A percentile compares a stretch with the other conserved stretches of the same genome.
These are phyloP conservation scores for Terebella lapidaria DNA, from an alignment of 2,888 invertebrate genomes.

Conservation along the genomic window DNA sequence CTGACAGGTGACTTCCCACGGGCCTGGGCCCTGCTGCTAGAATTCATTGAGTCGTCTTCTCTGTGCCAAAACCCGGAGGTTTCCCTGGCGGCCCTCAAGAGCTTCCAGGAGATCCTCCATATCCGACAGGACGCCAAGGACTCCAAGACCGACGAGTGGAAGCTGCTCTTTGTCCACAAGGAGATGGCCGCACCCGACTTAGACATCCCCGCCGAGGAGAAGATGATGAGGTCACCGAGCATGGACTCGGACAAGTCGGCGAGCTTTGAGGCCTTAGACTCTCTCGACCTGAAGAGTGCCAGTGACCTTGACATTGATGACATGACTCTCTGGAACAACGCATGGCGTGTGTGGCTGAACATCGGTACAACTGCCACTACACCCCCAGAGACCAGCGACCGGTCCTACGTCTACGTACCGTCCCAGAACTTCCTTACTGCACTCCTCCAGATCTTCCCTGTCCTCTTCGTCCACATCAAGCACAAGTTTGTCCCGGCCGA, in stretches of 20 bases:
- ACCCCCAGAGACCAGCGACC: constrained; percentile 54
- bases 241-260: constrained; percentile 13
- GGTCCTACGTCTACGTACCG: constrained; percentile 66
- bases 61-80: constrained; percentile 85
- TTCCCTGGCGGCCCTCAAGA: constrained; percentile 90
- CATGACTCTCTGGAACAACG: constrained; percentile 46
- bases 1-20: constrained; percentile 77
- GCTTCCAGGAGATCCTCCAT: constrained; percentile 87
- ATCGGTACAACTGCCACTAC: constrained; percentile 75
- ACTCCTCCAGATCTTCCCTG: constrained; percentile 90
- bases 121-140: constrained; percentile 32
- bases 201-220: background rate
- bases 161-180: constrained; percentile 13
- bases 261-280: background rate
- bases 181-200: background rate
- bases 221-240: constrained; percentile 8
- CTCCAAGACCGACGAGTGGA: constrained; percentile 15
- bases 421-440: constrained; percentile 91
- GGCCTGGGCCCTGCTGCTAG: constrained; percentile 88
- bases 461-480: constrained; percentile 84
- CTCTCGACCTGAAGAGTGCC: background rate
- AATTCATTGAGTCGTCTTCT: constrained; percentile 72
- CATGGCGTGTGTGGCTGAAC: constrained; percentile 66
- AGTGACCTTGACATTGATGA: constrained; percentile 25
- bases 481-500: constrained; percentile 62